These are phyloP conservation scores for Mythimna vitellina DNA, from an alignment of 2,888 invertebrate species.

Conservation along the genomic window DNA sequence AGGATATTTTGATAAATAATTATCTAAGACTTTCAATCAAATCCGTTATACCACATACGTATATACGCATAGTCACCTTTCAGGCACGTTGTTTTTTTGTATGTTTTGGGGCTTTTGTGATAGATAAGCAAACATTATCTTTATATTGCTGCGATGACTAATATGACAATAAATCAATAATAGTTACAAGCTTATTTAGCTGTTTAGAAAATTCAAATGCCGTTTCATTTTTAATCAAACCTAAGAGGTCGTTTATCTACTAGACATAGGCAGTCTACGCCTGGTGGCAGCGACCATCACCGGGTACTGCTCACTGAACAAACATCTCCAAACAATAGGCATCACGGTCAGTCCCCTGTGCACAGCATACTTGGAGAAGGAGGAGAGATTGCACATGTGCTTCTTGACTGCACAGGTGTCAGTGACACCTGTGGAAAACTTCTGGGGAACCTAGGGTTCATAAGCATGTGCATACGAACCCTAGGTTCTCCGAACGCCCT, in stretches of 20 bases:
- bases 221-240: not conserved
- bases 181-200: not conserved
- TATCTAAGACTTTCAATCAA: constrained; percentile 36
- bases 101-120: constrained; percentile 1
- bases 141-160: constrained; percentile 29
- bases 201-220: not conserved
- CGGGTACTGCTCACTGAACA: no score
- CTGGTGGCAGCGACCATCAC: no score
- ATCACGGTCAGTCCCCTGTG: no score
- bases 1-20: constrained; percentile 29
- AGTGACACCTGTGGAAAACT: no score
- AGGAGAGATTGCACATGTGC: no score
- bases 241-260: not conserved
- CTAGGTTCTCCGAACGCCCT: no score
- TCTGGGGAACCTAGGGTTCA: no score
- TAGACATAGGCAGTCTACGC: no score
- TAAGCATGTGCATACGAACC: no score
- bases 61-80: not conserved
- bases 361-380: no score
- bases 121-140: constrained; percentile 12
- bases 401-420: no score
- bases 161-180: not conserved
- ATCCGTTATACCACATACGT: not conserved
- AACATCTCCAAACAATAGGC: no score
- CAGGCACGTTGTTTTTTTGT: not conserved